phyloP scores from a whole-genome alignment of 2,113 vertebrate genomes.

The Colaptes auratus region DNA sequence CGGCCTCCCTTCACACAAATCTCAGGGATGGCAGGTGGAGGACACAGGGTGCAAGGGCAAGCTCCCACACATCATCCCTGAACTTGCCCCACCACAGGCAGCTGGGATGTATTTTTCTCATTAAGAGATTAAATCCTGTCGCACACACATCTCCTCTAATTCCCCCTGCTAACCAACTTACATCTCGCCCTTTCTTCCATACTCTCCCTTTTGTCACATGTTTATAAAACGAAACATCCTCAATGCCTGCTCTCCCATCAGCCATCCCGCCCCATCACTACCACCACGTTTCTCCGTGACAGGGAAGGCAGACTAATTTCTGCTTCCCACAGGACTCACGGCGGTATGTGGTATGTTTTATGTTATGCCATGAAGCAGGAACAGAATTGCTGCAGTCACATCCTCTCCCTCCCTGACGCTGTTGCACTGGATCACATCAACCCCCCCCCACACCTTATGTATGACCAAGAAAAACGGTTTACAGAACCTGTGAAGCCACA shows the following conservation, averaged over 20 bases:
- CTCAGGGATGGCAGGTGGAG: background rate
- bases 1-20: background rate
- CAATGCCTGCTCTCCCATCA: background rate
- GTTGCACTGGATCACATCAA: background rate
- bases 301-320: background rate
- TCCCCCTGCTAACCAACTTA: background rate
- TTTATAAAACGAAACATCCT: background rate
- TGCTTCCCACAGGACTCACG: background rate
- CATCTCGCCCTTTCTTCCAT: fast-evolving
- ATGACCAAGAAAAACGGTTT: background rate
- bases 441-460: background rate
- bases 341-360: background rate
- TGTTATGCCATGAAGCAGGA: background rate
- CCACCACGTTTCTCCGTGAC: background rate
- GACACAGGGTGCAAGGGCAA: background rate
- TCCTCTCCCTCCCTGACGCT: background rate
- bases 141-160: slow-evolving; percentile 6
- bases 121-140: slow-evolving; percentile 37
- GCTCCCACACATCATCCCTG: background rate
- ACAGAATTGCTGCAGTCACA: background rate
- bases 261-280: background rate
- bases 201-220: background rate
- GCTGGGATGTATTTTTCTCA: slow-evolving; percentile 23
- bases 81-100: background rate
- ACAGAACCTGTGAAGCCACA: background rate